A percentile compares a stretch with the other conserved stretches of the same genome.
These are phyloP conservation scores for Blastobasis adustella DNA, from an alignment of 2,888 invertebrate species.

Conservation along the genomic window DNA sequence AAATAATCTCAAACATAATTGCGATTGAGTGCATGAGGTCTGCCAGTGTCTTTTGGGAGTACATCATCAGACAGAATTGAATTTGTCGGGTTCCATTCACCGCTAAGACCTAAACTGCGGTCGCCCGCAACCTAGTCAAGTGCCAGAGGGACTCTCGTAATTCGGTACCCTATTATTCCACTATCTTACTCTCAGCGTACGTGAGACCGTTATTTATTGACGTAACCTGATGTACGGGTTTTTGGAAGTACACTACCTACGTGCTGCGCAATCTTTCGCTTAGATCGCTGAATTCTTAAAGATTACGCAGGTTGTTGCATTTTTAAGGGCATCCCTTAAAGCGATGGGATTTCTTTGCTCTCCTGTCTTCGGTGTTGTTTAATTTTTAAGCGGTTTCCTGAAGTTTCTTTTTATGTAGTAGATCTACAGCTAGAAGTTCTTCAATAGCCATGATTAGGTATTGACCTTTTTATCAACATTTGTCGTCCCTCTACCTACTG, in stretches of 20 bases:
- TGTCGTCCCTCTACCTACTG: too few species aligned
- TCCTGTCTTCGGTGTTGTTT: not conserved
- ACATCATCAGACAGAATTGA: conserved; percentile 26
- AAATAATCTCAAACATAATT: too few species aligned
- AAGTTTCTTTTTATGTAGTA: not conserved
- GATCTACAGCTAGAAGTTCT: too few species aligned
- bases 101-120: conserved; percentile 39
- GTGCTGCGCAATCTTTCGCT: conserved; percentile 28
- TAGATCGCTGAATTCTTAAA: conserved; percentile 29
- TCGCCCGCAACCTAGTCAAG: conserved; percentile 38
- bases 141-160: conserved; percentile 37
- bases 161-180: conserved; percentile 46
- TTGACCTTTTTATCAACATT: too few species aligned
- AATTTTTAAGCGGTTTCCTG: conserved; percentile 9
- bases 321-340: conserved; percentile 3
- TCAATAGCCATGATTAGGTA: too few species aligned
- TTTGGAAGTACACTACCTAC: conserved; percentile 33
- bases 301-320: conserved; percentile 21
- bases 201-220: conserved; percentile 49
- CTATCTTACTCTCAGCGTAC: conserved; percentile 39
- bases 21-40: too few species aligned
- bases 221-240: conserved; percentile 34
- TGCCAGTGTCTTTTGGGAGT: conserved; percentile 17
- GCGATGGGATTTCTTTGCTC: not conserved
- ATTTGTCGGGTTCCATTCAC: conserved; percentile 28